Percentiles rank a stretch among this genome's conserved stretches.
phyloP scores from a whole-genome alignment of 2,113 vertebrate species.

The Plecturocebus donacophilus region DNA sequence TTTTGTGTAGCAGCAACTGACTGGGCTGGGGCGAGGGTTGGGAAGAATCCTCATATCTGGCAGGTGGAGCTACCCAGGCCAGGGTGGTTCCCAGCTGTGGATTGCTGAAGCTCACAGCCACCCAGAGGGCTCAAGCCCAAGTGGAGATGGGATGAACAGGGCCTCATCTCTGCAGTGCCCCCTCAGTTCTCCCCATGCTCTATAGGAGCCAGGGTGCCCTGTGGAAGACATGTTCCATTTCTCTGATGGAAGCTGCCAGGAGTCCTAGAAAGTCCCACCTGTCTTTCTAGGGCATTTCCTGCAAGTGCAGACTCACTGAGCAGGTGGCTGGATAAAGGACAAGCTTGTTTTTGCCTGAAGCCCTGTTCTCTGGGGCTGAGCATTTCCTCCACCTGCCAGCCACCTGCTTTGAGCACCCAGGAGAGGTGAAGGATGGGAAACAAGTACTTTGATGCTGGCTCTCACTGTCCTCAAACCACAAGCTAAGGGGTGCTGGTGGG shows the following conservation, averaged over 20 bases:
- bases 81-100: not conserved
- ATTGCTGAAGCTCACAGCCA: not conserved
- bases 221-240: not conserved
- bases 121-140: not conserved
- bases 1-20: not conserved
- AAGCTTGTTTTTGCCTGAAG: not conserved
- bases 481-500: not conserved
- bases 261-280: not conserved
- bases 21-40: not conserved
- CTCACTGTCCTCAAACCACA: not conserved
- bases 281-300: not conserved
- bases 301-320: not conserved
- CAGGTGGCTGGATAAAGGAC: slow-evolving; percentile 23
- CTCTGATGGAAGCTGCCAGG: not conserved
- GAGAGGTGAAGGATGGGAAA: not conserved
- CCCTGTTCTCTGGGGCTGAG: not conserved
- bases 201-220: not conserved
- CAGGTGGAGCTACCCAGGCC: not conserved
- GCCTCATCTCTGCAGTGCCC: not conserved
- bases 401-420: not conserved
- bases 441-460: not conserved
- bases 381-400: not conserved
- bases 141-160: not conserved
- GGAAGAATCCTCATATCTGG: not conserved
- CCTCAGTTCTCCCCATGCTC: not conserved